phyloP scores from a whole-genome alignment of 2,797 vertebrate species.

The Liparis tanakae region DNA sequence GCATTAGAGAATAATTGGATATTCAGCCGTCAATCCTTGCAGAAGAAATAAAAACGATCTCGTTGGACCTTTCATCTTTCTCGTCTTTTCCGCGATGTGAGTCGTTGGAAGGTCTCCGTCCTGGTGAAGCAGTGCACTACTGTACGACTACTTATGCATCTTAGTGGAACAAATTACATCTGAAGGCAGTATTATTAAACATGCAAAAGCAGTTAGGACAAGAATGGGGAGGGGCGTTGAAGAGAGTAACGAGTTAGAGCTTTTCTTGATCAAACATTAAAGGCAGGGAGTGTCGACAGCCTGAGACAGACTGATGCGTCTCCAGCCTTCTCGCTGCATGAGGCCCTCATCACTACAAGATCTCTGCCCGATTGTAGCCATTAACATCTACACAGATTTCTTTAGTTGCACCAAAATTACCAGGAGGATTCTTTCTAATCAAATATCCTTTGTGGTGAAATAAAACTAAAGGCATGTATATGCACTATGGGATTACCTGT shows the following conservation, averaged over 20 bases:
- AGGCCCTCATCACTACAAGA: slow-evolving; percentile 39
- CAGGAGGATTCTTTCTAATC: neutral
- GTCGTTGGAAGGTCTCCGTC: slow-evolving; percentile 28
- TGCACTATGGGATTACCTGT: neutral
- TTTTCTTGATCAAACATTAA: slow-evolving; percentile 83
- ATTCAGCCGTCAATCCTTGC: slow-evolving; percentile 8
- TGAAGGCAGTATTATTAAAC: slow-evolving; percentile 79
- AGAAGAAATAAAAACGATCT: slow-evolving; percentile 52
- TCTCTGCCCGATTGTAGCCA: slow-evolving; percentile 38
- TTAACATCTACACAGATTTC: slow-evolving; percentile 16
- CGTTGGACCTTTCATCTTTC: slow-evolving; percentile 7
- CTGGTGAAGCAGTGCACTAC: slow-evolving; percentile 49
- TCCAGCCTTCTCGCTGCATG: slow-evolving; percentile 55
- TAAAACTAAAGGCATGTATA: neutral
- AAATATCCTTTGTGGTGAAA: neutral
- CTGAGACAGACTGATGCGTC: slow-evolving; percentile 69
- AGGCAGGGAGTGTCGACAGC: slow-evolving; percentile 79
- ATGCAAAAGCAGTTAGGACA: slow-evolving; percentile 81
- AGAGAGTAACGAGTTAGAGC: slow-evolving; percentile 79
- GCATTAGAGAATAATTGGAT: slow-evolving; percentile 12
- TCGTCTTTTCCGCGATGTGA: slow-evolving; percentile 11
- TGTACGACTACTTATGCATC: slow-evolving; percentile 65
- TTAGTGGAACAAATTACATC: slow-evolving; percentile 80
- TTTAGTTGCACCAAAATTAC: neutral
- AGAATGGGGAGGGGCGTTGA: slow-evolving; percentile 72